These are phyloP conservation scores for Deladenus siricidicola DNA, from an alignment of 2,888 invertebrate species.

Conservation along the genomic window DNA sequence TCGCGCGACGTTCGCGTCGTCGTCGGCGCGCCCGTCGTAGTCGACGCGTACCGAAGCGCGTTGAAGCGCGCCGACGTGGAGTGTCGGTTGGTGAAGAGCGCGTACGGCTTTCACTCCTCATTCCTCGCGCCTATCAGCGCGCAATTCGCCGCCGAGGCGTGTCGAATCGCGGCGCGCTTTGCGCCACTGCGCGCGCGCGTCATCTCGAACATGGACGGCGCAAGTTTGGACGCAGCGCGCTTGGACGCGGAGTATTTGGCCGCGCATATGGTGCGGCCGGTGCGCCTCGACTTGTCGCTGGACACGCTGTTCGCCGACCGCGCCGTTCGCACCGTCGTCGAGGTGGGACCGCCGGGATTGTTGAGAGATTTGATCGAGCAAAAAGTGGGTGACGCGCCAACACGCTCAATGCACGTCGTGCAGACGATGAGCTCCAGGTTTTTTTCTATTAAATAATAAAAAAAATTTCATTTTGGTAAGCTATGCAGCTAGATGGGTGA, in stretches of 20 bases:
- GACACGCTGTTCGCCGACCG: slow-evolving; percentile 22
- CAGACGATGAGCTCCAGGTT: slow-evolving; percentile 9
- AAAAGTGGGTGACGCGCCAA: background rate
- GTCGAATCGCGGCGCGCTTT: background rate
- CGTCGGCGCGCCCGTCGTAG: background rate
- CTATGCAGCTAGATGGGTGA: no score
- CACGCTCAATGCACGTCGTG: background rate
- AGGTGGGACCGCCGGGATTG: slow-evolving; percentile 46
- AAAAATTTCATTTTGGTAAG: background rate
- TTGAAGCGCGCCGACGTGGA: slow-evolving; percentile 2
- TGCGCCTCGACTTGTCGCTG: slow-evolving; percentile 34
- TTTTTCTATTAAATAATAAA: background rate
- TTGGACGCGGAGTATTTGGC: slow-evolving; percentile 27
- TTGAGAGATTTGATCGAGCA: slow-evolving; percentile 29
- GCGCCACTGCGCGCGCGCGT: slow-evolving; percentile 5
- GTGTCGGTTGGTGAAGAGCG: slow-evolving; percentile 32
- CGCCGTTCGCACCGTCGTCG: slow-evolving; percentile 29
- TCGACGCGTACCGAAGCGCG: background rate
- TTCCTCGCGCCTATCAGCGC: slow-evolving; percentile 31
- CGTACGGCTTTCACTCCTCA: slow-evolving; percentile 40
- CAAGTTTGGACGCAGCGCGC: background rate
- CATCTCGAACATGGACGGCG: slow-evolving; percentile 42
- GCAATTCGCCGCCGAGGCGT: slow-evolving; percentile 21
- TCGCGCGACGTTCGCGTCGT: background rate
- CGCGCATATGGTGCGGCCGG: slow-evolving; percentile 33